phyloP scores from a whole-genome alignment of 2,888 invertebrate species.

The Acrobasis repandana region DNA sequence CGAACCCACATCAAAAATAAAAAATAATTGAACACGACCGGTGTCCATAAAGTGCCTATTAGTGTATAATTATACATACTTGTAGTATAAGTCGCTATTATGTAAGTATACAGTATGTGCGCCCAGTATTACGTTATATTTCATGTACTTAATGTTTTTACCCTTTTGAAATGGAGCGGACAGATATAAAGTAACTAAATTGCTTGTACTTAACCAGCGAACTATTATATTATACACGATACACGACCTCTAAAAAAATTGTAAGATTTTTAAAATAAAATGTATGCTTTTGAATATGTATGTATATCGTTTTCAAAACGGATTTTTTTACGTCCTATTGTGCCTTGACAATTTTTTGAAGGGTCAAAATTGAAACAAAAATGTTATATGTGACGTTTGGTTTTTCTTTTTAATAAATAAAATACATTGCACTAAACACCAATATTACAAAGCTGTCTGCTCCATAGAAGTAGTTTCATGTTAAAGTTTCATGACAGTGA shows the following conservation, averaged over 20 bases:
- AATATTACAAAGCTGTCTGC: background rate
- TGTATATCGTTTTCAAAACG: too few species aligned
- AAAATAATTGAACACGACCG: constrained; percentile 30
- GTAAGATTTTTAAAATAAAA: too few species aligned
- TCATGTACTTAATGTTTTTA: constrained; percentile 24
- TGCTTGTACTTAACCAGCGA: too few species aligned
- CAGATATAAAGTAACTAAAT: constrained; percentile 10
- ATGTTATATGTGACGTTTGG: too few species aligned
- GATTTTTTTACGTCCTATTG: too few species aligned
- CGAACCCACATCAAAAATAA: background rate
- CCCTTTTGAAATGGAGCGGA: constrained; percentile 1
- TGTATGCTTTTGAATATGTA: too few species aligned
- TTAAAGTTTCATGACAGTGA: constrained; percentile 11
- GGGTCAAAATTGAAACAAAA: too few species aligned
- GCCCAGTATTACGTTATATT: constrained; percentile 24
- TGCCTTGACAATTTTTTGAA: too few species aligned
- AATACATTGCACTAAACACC: background rate
- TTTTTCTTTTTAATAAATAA: background rate
- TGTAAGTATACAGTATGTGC: constrained; percentile 33
- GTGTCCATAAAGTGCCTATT: constrained; percentile 45
- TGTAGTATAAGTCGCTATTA: constrained; percentile 36
- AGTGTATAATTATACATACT: constrained; percentile 40
- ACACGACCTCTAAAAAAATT: too few species aligned
- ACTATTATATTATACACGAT: too few species aligned
- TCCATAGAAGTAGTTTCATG: background rate